Percentiles rank a stretch among this genome's conserved stretches.
Conservation (phyloP, 2,113 vertebrate genomes). For the Raphicerus campestris region DNA sequence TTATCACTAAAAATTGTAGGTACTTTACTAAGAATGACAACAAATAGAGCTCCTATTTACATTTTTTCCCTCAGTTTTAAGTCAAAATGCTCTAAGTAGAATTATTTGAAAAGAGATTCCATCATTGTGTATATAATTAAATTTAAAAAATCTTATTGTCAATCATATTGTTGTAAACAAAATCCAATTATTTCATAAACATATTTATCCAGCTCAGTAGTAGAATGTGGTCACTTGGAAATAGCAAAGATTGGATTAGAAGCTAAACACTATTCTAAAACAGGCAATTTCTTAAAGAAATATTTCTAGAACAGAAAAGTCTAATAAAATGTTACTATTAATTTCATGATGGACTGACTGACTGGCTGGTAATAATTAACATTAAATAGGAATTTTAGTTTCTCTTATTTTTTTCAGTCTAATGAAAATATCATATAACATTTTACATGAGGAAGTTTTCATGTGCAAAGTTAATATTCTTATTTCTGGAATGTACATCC, state of each 20-base stretch:
- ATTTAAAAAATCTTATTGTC: not conserved
- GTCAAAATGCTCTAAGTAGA: not conserved
- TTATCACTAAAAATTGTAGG: not conserved
- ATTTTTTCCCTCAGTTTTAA: not conserved
- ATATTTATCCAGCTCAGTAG: not conserved
- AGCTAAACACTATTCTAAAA: not conserved
- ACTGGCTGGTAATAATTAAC: not conserved
- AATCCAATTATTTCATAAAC: not conserved
- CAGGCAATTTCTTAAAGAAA: not conserved
- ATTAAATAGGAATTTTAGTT: not conserved
- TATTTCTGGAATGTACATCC: not conserved
- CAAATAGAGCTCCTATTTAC: conserved; percentile 1
- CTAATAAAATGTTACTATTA: not conserved
- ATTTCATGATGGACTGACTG: not conserved
- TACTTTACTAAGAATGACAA: not conserved
- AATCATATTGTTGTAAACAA: not conserved
- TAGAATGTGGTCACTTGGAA: not conserved
- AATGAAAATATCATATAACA: not conserved
- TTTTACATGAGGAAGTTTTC: not conserved
- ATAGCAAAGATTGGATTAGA: not conserved
- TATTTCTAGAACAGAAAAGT: not conserved
- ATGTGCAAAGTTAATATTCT: not conserved
- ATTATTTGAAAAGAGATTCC: not conserved
- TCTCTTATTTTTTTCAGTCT: not conserved
- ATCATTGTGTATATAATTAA: not conserved